Conservation (phyloP, 23 tunicate genomes). For the Ascidia mentula region DNA sequence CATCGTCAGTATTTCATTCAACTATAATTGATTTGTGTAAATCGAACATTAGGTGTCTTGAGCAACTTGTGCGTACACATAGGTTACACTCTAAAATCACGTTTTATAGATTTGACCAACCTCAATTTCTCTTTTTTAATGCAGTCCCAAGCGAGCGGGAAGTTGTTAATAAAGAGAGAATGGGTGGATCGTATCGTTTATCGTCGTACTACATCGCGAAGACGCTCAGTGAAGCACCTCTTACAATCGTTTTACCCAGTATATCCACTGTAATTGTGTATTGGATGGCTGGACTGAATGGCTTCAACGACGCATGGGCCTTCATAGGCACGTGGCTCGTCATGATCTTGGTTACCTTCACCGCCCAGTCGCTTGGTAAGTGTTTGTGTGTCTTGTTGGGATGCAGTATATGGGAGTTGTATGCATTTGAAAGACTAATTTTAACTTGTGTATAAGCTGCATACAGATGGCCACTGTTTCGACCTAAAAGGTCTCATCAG, state of each 20-base stretch:
- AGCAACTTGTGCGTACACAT: too few relatives aligned
- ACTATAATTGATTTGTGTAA: too few relatives aligned
- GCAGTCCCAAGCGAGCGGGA: conserved; percentile 89
- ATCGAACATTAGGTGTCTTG: too few relatives aligned
- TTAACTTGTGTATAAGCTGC: too few relatives aligned
- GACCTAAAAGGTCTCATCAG: too few relatives aligned
- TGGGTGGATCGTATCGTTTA: conserved; percentile 84
- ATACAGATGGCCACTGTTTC: too few relatives aligned
- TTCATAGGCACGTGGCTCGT: conserved; percentile 72
- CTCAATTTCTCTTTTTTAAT: background rate
- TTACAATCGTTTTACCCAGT: conserved; percentile 56
- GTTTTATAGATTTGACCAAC: too few relatives aligned
- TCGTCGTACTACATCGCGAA: conserved; percentile 77
- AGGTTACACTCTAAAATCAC: too few relatives aligned
- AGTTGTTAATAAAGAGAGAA: conserved; percentile 80
- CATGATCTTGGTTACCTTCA: conserved; percentile 54
- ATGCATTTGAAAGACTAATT: too few relatives aligned
- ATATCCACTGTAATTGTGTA: conserved; percentile 60
- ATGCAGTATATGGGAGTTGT: too few relatives aligned
- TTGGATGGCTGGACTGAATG: conserved; percentile 93
- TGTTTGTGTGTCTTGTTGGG: too few relatives aligned
- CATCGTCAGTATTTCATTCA: too few relatives aligned
- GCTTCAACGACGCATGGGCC: conserved; percentile 60
- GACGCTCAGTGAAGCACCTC: conserved; percentile 68
- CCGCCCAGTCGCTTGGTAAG: conserved; percentile 80